Conservation (phyloP, 2,888 invertebrate genomes). For the Chymomyza procnemis region DNA sequence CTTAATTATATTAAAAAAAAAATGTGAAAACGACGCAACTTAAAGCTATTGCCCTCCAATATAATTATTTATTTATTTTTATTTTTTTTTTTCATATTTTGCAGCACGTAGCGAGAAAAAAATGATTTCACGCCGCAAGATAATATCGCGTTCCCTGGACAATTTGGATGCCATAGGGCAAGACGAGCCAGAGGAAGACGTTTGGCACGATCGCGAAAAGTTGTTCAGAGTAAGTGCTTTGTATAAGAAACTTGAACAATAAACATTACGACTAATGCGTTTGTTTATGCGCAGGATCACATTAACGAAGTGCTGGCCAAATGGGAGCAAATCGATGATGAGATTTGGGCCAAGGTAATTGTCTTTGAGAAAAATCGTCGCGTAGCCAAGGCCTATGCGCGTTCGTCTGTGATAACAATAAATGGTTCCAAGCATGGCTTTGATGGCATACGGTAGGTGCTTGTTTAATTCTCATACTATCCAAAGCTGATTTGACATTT, state of each 20-base stretch:
- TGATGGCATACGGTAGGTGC: conserved; percentile 92
- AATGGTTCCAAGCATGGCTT: conserved; percentile 97
- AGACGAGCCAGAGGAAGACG: conserved; percentile 86
- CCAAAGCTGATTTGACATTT: not conserved
- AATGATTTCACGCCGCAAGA: conserved; percentile 94
- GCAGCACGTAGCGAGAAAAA: conserved; percentile 58
- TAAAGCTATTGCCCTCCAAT: conserved; percentile 5
- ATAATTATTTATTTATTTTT: conserved; percentile 3
- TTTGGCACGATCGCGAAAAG: conserved; percentile 95
- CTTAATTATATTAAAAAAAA: conserved; percentile 37
- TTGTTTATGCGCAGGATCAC: conserved; percentile 87
- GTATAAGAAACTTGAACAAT: not conserved
- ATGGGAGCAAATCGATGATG: conserved; percentile 97
- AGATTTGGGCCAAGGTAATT: conserved; percentile 99
- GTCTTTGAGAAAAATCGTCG: conserved; percentile 96
- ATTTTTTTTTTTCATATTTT: not conserved
- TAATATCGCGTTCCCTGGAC: conserved; percentile 93
- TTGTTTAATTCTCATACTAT: not conserved
- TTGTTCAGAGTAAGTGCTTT: conserved; percentile 90
- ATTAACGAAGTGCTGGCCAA: conserved; percentile 97
- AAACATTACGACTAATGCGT: not conserved
- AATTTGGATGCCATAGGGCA: conserved; percentile 90
- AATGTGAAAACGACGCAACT: not conserved
- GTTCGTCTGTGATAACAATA: conserved; percentile 95
- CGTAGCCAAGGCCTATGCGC: conserved; percentile 97